Evolutionary conservation across 2,113 vertebrate genomes (phyloP), one percentile per base, ranked within the genome.

Genomic region (Paradisaea rubra): DNA sequence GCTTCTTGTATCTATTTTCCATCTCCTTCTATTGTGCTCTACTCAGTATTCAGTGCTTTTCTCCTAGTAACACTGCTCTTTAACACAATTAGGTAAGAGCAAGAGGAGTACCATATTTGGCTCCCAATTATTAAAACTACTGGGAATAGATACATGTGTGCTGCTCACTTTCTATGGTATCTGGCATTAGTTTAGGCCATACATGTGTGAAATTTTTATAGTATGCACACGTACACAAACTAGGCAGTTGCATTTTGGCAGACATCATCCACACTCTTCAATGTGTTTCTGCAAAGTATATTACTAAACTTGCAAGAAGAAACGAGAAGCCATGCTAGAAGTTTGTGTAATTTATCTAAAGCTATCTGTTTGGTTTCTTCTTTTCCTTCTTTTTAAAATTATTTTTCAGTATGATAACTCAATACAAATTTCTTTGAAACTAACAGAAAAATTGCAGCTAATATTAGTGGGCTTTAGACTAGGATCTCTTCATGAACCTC

Each of bases 1-100:
- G 97, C 98, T 98, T 98, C 98, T 99, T 98, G 98, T 99, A 98
- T 99, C 98, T 98, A 98, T 98, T 99, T 98, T 98, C 98, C 96
- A 98, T 98, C 98, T 98, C 96, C 97, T 98, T 98, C 98, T 98
- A 98, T 98, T 99, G 98, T 98, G 97, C 95, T 97, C 96, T 95
- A 93, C 97, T 98, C 98, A 94, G 97, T 97, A 97, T 98, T 98
- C 98, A 94, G 98, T 98, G 98, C 97, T 98, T 97, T 98, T 98
- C 98, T 99, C 98, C 97, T 98, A 97, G 98, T 99, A 99, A 98
- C 98, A 96, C 97, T 98, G 98, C 98, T 99, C 98, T 99, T 99
- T 99, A 99, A 99, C 97, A 98, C 98, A 99, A 99, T 99, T 99
- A 99, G 97, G 93, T 97, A 98, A 98, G 98, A 98, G 98, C 98